Evolutionary conservation across 2,797 vertebrate genomes (phyloP).

Genomic region (Crotalus adamanteus): DNA sequence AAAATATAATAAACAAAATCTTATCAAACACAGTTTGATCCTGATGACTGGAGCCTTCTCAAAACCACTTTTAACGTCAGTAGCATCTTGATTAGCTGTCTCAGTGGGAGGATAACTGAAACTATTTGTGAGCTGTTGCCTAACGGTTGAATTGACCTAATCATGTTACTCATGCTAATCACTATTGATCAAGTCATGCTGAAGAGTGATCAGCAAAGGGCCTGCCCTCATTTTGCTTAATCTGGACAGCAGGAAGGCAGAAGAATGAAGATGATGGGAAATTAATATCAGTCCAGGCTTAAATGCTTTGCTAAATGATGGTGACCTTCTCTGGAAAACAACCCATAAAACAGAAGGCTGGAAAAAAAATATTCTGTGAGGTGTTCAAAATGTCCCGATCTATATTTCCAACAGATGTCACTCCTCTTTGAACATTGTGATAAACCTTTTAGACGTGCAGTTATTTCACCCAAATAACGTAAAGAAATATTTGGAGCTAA

Average conservation of each 20-base stretch:
- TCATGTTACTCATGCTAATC: conserved; percentile 28
- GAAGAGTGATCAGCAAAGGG: conserved; percentile 17
- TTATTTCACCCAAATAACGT: not conserved
- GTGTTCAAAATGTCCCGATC: not conserved
- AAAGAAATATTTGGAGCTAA: not conserved
- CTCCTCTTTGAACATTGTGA: not conserved
- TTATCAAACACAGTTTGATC: too few species aligned
- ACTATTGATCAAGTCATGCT: conserved; percentile 18
- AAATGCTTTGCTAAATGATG: conserved; percentile 24
- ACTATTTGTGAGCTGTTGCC: not conserved
- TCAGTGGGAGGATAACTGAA: conserved; percentile 24
- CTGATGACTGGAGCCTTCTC: not conserved
- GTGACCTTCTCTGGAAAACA: conserved; percentile 19
- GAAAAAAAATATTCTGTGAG: not conserved
- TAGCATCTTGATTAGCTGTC: conserved; percentile 12
- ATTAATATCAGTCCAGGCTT: conserved; percentile 19
- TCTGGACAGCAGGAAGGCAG: conserved; percentile 14
- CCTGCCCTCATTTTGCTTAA: conserved; percentile 19
- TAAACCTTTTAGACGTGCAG: not conserved
- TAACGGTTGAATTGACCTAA: conserved; percentile 20
- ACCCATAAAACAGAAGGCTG: not conserved
- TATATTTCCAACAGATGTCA: not conserved
- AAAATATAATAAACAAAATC: too few species aligned
- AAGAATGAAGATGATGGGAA: conserved; percentile 23
- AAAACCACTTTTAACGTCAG: not conserved